Percentiles rank a stretch among this genome's conserved stretches.
These are phyloP conservation scores for Parnassius glacialis DNA, from an alignment of 2,888 invertebrate genomes.

Conservation along the genomic window DNA sequence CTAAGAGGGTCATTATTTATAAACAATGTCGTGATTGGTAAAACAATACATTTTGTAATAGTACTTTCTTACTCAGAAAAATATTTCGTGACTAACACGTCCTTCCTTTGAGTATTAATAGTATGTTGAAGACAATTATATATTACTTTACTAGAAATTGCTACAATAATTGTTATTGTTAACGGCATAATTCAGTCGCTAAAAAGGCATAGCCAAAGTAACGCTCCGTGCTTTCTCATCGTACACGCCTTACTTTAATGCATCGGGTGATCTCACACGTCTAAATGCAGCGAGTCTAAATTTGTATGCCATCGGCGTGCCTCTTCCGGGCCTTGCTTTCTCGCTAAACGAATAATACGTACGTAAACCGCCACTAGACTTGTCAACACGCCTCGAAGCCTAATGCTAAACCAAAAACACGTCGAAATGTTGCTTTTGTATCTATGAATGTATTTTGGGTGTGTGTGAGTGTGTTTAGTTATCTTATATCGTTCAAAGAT, in stretches of 20 bases:
- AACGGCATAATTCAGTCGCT: constrained; percentile 18
- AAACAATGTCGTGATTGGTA: too few species aligned
- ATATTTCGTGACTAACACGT: constrained; percentile 11
- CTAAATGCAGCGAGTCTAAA: constrained; percentile 73
- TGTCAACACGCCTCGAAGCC: constrained; percentile 61
- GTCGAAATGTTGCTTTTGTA: constrained; percentile 40
- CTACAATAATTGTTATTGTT: constrained; percentile 12
- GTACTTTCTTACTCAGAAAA: too few species aligned
- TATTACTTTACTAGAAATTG: constrained; percentile 2
- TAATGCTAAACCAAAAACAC: constrained; percentile 54
- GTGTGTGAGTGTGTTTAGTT: constrained; percentile 44
- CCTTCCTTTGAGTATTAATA: constrained; percentile 4
- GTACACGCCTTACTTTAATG: constrained; percentile 44
- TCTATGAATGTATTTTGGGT: not conserved
- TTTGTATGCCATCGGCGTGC: constrained; percentile 61
- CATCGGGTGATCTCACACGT: constrained; percentile 67
- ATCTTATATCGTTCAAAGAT: constrained; percentile 51
- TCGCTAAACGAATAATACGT: constrained; percentile 68
- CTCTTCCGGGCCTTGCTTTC: constrained; percentile 71
- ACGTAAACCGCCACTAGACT: constrained; percentile 66
- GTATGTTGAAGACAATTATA: constrained; percentile 3
- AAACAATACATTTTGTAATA: too few species aligned
- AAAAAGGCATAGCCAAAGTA: constrained; percentile 25
- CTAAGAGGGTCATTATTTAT: too few species aligned
- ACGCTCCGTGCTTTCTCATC: constrained; percentile 29